Base-by-base conservation (phyloP, 2,888 invertebrate genomes). In the Agrochola lota region DNA sequence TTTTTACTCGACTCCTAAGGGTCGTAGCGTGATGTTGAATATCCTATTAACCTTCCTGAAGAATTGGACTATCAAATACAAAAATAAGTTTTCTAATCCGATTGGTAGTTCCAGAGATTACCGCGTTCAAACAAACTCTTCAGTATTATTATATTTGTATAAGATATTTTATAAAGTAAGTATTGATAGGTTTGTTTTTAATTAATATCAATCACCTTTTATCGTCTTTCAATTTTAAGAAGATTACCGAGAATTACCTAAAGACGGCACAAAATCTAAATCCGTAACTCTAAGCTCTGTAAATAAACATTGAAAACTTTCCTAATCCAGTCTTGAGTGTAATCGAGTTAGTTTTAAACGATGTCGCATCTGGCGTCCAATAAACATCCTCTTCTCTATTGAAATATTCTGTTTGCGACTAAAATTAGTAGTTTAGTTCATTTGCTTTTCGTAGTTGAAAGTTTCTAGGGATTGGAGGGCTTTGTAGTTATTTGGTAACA, bases 261-360 rank as follows among this genome's bases (percentile, higher is more conserved):
- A 40, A 11, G 9, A 15, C 26, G n/a, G 20, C 46, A n/a, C 30
- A n/a, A 57, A 63, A n/a, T 80, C 78, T 74, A 74, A 79, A 80
- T 70, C 73, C 69, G 74, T 79, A 84, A 84, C 70, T 80, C 77
- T 73, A 81, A 85, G 74, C 76, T 78, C 74, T 49, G 66, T 86
- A 84, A 87, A 91, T 89, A 88, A 87, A 88, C 84, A 84, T 79
- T 71, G 63, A 63, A 55, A 88, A 90, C 86, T 90, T 88, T 80
- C 71, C 78, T 87, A 89, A 88, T 85, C 83, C 85, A 73, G 81
- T 78, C 77, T 85, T 84, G 85, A 81, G 75, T 80, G 64, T 85
- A 87, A 91, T 88, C 83, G 83, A 87, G 85, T 90, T 89, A 90
- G 85, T 90, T 89, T 74, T 20, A 8, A 86, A 86, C 76, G 72